These are phyloP conservation scores for Hestina assimilis DNA, from an alignment of 1,140 invertebrate genomes.

Conservation along the genomic window DNA sequence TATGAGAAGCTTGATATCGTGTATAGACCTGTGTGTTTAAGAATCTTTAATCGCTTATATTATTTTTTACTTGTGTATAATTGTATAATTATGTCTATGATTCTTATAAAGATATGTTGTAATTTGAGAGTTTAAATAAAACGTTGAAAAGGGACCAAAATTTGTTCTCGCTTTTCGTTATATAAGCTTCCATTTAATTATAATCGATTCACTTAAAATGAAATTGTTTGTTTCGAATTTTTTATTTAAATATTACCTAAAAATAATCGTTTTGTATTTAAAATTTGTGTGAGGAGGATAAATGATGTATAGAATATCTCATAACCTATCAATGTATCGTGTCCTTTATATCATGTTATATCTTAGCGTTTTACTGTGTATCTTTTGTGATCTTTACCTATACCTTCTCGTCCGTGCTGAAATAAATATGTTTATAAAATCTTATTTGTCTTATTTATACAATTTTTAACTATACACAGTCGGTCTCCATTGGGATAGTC, in stretches of 20 bases:
- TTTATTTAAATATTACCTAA: constrained; percentile 14
- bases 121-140: constrained; percentile 25
- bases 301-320: constrained; percentile 11
- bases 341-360: constrained; percentile 27
- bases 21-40: constrained; percentile 4
- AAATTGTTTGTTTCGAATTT: not conserved
- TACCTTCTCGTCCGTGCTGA: constrained; percentile 35
- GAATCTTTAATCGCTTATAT: constrained; percentile 19
- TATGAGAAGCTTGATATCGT: constrained; percentile 4
- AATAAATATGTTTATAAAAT: constrained; percentile 35
- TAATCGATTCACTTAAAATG: not conserved
- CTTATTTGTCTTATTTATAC: not conserved
- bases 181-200: constrained; percentile 10
- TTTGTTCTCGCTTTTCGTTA: constrained; percentile 27
- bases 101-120: constrained; percentile 6
- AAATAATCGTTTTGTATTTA: constrained; percentile 7
- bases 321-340: constrained; percentile 21
- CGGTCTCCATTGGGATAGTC: too few species aligned
- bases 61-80: constrained; percentile 11
- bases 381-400: constrained; percentile 36
- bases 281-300: not conserved
- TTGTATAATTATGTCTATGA: not conserved
- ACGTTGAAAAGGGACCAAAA: constrained; percentile 38
- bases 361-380: constrained; percentile 27
- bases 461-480: too few species aligned